Conservation (phyloP, 1,140 invertebrate species). For the Zophobas morio region DNA sequence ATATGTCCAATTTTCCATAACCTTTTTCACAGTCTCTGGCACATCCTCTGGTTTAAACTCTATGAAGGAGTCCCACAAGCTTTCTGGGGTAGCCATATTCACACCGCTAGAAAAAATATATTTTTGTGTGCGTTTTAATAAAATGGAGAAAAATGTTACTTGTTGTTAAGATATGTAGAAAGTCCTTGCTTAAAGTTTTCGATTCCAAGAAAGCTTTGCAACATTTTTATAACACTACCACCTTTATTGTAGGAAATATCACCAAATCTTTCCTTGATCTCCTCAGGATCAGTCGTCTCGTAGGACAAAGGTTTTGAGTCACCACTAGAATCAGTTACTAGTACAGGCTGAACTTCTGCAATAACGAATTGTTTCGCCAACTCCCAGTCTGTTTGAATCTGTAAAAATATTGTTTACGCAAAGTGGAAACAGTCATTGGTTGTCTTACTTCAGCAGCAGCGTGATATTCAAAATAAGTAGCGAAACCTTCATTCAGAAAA, state of each 20-base stretch:
- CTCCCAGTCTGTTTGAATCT: constrained; percentile 55
- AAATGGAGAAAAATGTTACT: no score
- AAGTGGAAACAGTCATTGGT: not conserved
- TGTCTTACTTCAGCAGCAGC: constrained; percentile 42
- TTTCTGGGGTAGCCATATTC: constrained; percentile 16
- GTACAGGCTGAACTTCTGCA: constrained; percentile 67
- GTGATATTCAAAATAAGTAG: constrained; percentile 47
- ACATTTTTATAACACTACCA: constrained; percentile 74
- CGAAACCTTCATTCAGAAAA: no score
- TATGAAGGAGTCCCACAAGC: constrained; percentile 12
- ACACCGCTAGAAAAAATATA: no score
- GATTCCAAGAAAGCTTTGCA: not conserved
- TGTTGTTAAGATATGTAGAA: no score
- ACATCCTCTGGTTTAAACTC: not conserved
- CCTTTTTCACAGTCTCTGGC: constrained; percentile 50
- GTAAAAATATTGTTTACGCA: not conserved
- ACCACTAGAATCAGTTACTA: constrained; percentile 58
- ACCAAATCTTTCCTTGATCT: constrained; percentile 71
- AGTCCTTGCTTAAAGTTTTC: no score
- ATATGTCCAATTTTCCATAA: constrained; percentile 76
- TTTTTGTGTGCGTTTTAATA: no score
- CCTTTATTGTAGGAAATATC: constrained; percentile 62
- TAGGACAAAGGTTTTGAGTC: constrained; percentile 64
- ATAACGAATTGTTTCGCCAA: constrained; percentile 66
- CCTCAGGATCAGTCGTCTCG: constrained; percentile 56